Evolutionary conservation across 2,113 vertebrate species (phyloP).

Genomic region (Cyprinodon variegatus): DNA sequence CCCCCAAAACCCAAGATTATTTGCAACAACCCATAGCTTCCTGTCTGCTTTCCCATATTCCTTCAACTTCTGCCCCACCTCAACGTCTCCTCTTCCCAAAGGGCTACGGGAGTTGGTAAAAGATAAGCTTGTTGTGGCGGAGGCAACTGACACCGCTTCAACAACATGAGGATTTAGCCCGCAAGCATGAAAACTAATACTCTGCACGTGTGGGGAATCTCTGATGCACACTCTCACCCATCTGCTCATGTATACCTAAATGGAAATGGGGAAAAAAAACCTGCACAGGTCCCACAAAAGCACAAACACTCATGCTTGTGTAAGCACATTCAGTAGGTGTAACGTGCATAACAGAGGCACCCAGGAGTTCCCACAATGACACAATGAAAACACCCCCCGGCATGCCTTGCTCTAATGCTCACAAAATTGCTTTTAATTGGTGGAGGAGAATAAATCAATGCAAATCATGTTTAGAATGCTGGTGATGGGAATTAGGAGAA

Average conservation of each 20-base stretch:
- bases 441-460: slow-evolving; percentile 71
- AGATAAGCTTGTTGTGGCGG: slow-evolving; percentile 67
- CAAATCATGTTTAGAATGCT: slow-evolving; percentile 59
- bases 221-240: slow-evolving; percentile 44
- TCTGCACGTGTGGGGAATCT: slow-evolving; percentile 54
- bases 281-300: slow-evolving; percentile 17
- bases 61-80: slow-evolving; percentile 27
- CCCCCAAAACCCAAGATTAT: slow-evolving; percentile 59
- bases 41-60: slow-evolving; percentile 43
- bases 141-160: slow-evolving; percentile 68
- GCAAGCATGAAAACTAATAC: slow-evolving; percentile 66
- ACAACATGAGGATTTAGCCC: slow-evolving; percentile 69
- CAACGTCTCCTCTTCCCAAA: slow-evolving; percentile 41
- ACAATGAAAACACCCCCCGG: slow-evolving; percentile 54
- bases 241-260: slow-evolving; percentile 52
- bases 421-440: slow-evolving; percentile 79
- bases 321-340: slow-evolving; percentile 31
- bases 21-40: slow-evolving; percentile 63
- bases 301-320: slow-evolving; percentile 2
- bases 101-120: slow-evolving; percentile 53
- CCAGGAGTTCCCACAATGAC: slow-evolving; percentile 47
- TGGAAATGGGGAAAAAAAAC: slow-evolving; percentile 18
- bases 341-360: slow-evolving; percentile 39
- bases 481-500: slow-evolving; percentile 19
- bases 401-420: slow-evolving; percentile 69